Evolutionary conservation across 2,797 vertebrate genomes (phyloP), one percentile per base, ranked within the genome.

Genomic region (Knipowitschia caucasica): DNA sequence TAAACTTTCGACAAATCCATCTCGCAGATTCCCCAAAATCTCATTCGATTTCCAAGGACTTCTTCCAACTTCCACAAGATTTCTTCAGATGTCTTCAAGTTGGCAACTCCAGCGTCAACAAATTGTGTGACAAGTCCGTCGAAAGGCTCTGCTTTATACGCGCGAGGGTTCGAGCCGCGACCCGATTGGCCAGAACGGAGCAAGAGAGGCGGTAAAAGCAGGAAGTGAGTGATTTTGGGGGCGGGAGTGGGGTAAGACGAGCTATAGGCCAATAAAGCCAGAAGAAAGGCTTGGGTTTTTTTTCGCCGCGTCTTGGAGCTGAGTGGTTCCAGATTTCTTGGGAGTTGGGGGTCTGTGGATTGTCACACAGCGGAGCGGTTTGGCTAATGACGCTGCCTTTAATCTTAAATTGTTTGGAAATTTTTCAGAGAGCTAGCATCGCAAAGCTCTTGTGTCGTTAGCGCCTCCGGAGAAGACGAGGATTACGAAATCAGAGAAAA

Each of bases 291-390:
- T 82, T 89, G 86, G 73, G 24, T 25, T 43, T 4, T 5, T 17
- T n/a, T 15, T 43, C 21, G 6, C 23, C 72, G 87, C 86, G 80
- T 89, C 83, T 84, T 83, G 86, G 85, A 80, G 62, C 88, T 93
- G 93, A 93, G 92, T 85, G 92, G 87, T 92, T 93, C 92, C 92
- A 93, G 92, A 93, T 93, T 93, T 88, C 93, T 93, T 88, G 80
- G 57, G 73, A n/a, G 76, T 69, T 76, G 40, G 76, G 73, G 50
- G 51, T 76, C 69, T 60, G 73, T 64, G 69, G 67, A 45, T 59
- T 44, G 57, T 56, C 50, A 15, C 8, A 49, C 30, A 53, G 15
- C n/a, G 57, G 39, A 57, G 56, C 54, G 60, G 53, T 34, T 61
- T 50, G 39, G 56, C 47, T 17, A 44, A 51, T 39, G 26, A 46